phyloP scores from a whole-genome alignment of 2,113 vertebrate genomes.

The Ophthalmolycus amberensis region DNA sequence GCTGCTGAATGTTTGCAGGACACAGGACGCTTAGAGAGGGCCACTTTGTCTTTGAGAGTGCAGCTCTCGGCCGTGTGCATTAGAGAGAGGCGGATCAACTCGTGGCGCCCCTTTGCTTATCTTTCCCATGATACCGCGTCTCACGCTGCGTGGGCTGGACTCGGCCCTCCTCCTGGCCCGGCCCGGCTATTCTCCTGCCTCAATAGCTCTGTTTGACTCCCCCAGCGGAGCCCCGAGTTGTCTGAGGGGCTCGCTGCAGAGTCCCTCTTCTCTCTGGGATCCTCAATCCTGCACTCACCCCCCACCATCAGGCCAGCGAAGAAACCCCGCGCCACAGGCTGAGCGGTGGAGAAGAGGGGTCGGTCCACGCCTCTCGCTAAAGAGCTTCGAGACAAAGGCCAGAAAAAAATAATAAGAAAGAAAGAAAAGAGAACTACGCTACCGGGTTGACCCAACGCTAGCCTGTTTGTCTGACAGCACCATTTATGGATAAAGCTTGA shows the following conservation, averaged over 20 bases:
- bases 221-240: constrained; percentile 33
- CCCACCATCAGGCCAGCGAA: constrained; percentile 18
- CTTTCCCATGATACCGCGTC: constrained; percentile 67
- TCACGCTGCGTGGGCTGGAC: constrained; percentile 74
- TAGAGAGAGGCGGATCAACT: constrained; percentile 47
- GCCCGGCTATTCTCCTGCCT: constrained; percentile 62
- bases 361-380: constrained; percentile 22
- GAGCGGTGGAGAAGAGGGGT: constrained; percentile 29
- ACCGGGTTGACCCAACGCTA: constrained; percentile 40
- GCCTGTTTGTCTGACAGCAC: constrained; percentile 50
- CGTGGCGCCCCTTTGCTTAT: constrained; percentile 57
- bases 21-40: constrained; percentile 12
- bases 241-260: constrained; percentile 41
- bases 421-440: constrained; percentile 19
- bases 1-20: constrained; percentile 30
- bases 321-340: constrained; percentile 33
- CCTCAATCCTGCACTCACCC: constrained; percentile 21
- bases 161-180: constrained; percentile 61
- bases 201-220: constrained; percentile 74
- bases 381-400: constrained; percentile 45
- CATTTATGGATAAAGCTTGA: constrained; percentile 55
- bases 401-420: not conserved
- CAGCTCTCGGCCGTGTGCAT: constrained; percentile 26
- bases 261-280: constrained; percentile 36
- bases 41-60: constrained; percentile 44